Evolutionary conservation across 1,140 invertebrate genomes (phyloP), one percentile per base, ranked within the genome.

Genomic region (Caenorhabditis elegans): DNA sequence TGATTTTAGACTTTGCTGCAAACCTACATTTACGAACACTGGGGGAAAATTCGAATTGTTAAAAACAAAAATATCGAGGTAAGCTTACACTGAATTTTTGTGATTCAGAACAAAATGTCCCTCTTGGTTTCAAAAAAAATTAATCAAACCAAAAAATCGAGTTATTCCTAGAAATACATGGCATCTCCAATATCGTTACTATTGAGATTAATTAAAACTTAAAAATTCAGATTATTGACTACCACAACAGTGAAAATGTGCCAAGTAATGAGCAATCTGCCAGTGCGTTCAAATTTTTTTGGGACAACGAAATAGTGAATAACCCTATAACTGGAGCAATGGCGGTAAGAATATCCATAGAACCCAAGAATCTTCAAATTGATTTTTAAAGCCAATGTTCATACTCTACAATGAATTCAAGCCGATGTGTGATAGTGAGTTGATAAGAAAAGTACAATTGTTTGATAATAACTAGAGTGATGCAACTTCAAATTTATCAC

Each of bases 391-490:
- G 53, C 53, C 53, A 60, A 60, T 60, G 53, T 60, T 60, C 53
- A 60, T 60, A 31, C 53, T 60, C 10, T 60, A 60, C 53, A 60
- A 60, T 28, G 53, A 60, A 34, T 60, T 60, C 28, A 60, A 60
- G 15, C 53, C 53, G 34, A 60, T 60, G 53, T 60, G 53, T 17
- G 53, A 60, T 60, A 60, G 53, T 60, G 28, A 60, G 53, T 60
- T 60, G 31, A 10, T 10, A 31, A 31, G 10, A 6, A 51, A 34
- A 60, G n/a, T n/a, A n/a, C n/a, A n/a, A n/a, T n/a, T n/a, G n/a
- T 60, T 31, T 60, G 53, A 60, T 60, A 60, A 60, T 26, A 34
- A 60, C 26, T 60, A 60, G 26, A 60, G 53, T 60, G 53, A 31
- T 31, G 53, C n/a, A 5, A 31, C n/a, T 60, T 51, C 17, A 26